Evolutionary conservation across 64 coral and sea anemone species (phyloP), one percentile per base, ranked within the genome.

Genomic region (Acropora tenuis): DNA sequence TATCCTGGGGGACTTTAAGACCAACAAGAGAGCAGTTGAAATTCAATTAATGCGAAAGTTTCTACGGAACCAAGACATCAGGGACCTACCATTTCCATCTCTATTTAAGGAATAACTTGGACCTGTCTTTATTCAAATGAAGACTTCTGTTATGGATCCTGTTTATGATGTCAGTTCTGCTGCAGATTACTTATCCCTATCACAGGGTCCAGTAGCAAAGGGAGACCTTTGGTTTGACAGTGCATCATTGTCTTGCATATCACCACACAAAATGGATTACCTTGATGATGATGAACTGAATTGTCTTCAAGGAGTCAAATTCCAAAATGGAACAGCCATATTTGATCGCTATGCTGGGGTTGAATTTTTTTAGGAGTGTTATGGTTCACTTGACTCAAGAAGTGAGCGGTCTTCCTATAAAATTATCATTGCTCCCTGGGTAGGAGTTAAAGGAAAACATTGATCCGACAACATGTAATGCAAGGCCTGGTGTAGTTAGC

Each of bases 401-500:
- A 53, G 50, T 53, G 50, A 53, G 50, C 50, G 50, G 50, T 53
- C 50, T 53, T 53, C 50, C 50, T 53, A 53, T 18, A 72, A 44
- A 4, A 72, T n/a, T n/a, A 46, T 92, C 40, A 87, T 73, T 30
- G 84, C 91, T 17, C 43, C 76, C 5, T 30, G 30, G 30, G 30
- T 30, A 30, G 30, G 30, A 30, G 30, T 30, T 30, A 0, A 30
- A 0, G 30, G 30, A 30, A 30, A 30, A 30, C 30, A 81, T 93
- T 8, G 75, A 80, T 74, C 61, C 17, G 4, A 77, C 49, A 43
- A 67, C 74, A 85, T 47, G 12, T 42, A 47, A 93, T 76, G n/a
- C 86, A 48, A 60, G 87, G 13, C 87, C 87, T 48, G 87, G 87
- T 13, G 48, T 76, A 79, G 87, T 89, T 1, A 58, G 47, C 47